Conservation (phyloP, 2,113 vertebrate genomes). For the Oncorhynchus masou region DNA sequence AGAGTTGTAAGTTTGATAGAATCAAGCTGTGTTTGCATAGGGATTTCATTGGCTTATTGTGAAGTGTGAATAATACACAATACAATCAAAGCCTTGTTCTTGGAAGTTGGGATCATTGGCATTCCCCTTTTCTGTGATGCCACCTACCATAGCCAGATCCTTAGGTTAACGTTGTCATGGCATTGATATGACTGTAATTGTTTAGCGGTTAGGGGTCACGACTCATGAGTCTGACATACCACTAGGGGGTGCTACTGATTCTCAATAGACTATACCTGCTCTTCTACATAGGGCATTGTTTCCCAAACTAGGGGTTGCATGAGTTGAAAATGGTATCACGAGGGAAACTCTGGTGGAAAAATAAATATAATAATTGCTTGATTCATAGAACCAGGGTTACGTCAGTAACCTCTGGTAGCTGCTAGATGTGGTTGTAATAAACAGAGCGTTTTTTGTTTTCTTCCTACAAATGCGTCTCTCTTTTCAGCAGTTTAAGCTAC, state of each 20-base stretch:
- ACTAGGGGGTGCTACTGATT: constrained; percentile 53
- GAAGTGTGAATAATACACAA: not conserved
- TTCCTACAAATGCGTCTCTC: too few relatives aligned
- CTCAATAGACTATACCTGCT: constrained; percentile 3
- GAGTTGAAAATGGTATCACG: too few relatives aligned
- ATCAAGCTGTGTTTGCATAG: not conserved
- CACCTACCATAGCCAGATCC: not conserved
- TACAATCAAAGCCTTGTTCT: not conserved
- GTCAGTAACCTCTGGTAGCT: too few relatives aligned
- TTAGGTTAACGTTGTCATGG: not conserved
- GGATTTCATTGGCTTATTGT: not conserved
- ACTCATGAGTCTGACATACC: constrained; percentile 12
- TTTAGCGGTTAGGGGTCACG: not conserved
- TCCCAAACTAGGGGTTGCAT: too few relatives aligned
- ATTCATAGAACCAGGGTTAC: too few relatives aligned
- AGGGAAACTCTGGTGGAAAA: too few relatives aligned
- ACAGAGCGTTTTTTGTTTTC: too few relatives aligned
- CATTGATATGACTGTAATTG: not conserved
- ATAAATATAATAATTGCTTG: too few relatives aligned
- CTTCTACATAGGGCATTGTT: too few relatives aligned
- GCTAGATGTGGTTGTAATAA: too few relatives aligned
- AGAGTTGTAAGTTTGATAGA: not conserved
- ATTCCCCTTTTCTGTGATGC: not conserved
- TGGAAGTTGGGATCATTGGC: not conserved
- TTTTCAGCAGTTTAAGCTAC: too few relatives aligned